A percentile compares a stretch with the other conserved stretches of the same genome.
These are phyloP conservation scores for Agrochola litura DNA, from an alignment of 2,888 invertebrate species.

Conservation along the genomic window DNA sequence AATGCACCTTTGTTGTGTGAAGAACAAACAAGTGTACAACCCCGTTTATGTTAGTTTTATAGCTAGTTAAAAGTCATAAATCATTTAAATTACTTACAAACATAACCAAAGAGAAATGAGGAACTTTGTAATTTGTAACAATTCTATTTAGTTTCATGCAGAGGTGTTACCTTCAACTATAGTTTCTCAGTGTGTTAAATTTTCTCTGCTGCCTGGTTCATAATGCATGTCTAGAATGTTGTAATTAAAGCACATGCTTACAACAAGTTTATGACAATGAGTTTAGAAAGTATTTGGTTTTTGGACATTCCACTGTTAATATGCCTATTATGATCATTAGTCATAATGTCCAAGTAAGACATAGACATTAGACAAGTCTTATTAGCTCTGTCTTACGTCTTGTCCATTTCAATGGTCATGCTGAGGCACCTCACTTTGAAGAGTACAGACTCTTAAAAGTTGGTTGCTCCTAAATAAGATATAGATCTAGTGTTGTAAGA, in stretches of 20 bases:
- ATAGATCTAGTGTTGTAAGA: not conserved
- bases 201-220: not conserved
- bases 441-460: not conserved
- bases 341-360: not conserved
- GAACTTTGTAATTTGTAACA: conserved; percentile 20
- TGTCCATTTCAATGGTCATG: not conserved
- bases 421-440: not conserved
- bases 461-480: not conserved
- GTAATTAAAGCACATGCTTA: not conserved
- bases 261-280: not conserved
- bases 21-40: not conserved
- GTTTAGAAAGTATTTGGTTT: not conserved
- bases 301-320: not conserved
- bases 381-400: no score
- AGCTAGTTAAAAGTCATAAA: conserved; percentile 7
- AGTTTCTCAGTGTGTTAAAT: not conserved
- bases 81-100: conserved; percentile 8
- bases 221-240: not conserved
- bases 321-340: not conserved
- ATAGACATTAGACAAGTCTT: not conserved
- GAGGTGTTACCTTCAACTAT: not conserved
- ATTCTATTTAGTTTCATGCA: not conserved
- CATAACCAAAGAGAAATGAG: conserved; percentile 35
- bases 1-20: not conserved
- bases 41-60: conserved; percentile 4